Base-by-base conservation (phyloP, 2,888 invertebrate genomes). In the Drosophila atripex region DNA sequence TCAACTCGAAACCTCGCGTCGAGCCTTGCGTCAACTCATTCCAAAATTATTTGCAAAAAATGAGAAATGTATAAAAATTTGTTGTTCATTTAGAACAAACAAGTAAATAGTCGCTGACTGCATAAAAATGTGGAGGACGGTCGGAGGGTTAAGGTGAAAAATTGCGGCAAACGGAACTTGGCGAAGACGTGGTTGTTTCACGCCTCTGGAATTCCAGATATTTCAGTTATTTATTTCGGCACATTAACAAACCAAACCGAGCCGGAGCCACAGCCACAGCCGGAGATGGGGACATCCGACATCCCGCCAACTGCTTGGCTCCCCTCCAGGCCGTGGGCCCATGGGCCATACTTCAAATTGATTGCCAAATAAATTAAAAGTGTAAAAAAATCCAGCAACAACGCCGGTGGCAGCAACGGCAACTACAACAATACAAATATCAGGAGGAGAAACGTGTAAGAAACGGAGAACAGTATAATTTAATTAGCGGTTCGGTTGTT, bases 341-440 rank as follows among this genome's bases (percentile, higher is more conserved):
- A 8, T 21, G 30, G 55, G 56, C 25, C 61, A 71, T 75, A 75
- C 75, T 75, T 80, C 72, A 73, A 78, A 78, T 80, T 87, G 87
- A 87, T 87, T 87, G 82, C 82, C 82, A 83, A 83, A 85, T 78
- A 85, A 87, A 82, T 87, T 78, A 78, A 82, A 61, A 78, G 74
- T 60, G 64, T 54, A 58, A 30, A 56, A 56, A 57, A 61, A 25
- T 30, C 16, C 18, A 39, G 14, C 23, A n/a, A 54, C 12, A 35
- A 14, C 38, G 30, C 23, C 28, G 28, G 28, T 28, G 28, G 41
- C 23, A 11, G 25, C 41, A 55, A 52, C 21, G 46, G 38, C 7
- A 38, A 49, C 8, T 53, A 49, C 3, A 69, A 47, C 12, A 57
- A 54, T n/a, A n/a, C 35, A 56, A 56, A 54, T 7, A 23, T 3